Evolutionary conservation across 2,888 invertebrate genomes (phyloP).

Genomic region (Sphaeridia pumilis): DNA sequence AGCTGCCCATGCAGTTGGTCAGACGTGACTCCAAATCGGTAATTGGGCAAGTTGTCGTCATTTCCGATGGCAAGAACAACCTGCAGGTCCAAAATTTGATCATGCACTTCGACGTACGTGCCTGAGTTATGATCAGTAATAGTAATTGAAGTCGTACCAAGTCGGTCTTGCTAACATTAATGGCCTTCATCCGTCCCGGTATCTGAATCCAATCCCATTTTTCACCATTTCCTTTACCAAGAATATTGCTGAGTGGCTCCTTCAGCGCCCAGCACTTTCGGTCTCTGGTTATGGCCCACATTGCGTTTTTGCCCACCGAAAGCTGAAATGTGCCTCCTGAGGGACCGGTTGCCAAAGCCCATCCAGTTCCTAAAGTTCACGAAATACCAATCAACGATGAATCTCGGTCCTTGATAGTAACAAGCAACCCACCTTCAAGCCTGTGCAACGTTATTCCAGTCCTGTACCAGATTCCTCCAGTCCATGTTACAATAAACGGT

Average conservation of each 20-base stretch:
- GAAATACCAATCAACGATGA: background rate
- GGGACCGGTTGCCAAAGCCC: constrained; percentile 50
- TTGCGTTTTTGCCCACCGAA: constrained; percentile 66
- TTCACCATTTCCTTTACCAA: constrained; percentile 2
- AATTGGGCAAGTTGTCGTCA: constrained; percentile 21
- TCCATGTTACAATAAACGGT: constrained; percentile 76
- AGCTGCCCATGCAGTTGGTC: constrained; percentile 30
- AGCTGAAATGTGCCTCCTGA: constrained; percentile 46
- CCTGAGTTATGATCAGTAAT: background rate
- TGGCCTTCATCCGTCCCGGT: constrained; percentile 29
- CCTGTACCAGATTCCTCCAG: constrained; percentile 69
- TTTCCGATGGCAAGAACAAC: constrained; percentile 27
- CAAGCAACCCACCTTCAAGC: constrained; percentile 47
- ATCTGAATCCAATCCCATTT: constrained; percentile 31
- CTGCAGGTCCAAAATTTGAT: constrained; percentile 12
- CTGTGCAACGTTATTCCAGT: constrained; percentile 70
- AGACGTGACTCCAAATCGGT: constrained; percentile 22
- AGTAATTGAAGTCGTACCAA: constrained; percentile 14
- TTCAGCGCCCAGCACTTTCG: constrained; percentile 33
- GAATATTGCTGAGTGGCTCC: constrained; percentile 19
- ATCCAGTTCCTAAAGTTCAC: constrained; percentile 49
- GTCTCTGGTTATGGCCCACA: constrained; percentile 71
- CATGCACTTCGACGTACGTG: too few relatives aligned
- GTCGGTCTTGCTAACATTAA: constrained; percentile 30
- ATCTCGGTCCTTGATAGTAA: background rate